Conservation (phyloP, 2,113 vertebrate genomes). For the Urocolius indicus region DNA sequence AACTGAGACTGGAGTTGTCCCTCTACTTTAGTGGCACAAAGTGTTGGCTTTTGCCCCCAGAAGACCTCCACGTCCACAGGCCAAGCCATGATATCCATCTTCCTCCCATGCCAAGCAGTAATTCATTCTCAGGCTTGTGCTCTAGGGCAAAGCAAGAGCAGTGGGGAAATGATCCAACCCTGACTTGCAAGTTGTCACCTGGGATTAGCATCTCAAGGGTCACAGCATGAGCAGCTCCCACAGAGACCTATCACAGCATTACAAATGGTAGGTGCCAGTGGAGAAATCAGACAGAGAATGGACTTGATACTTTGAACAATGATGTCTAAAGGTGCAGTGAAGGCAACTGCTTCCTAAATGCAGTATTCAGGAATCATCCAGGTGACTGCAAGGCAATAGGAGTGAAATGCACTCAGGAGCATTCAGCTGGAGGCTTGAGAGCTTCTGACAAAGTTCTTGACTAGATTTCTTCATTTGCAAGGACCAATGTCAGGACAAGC, state of each 20-base stretch:
- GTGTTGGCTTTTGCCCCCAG: neutral
- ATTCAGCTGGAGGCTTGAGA: neutral
- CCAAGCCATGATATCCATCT: neutral
- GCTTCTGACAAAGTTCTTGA: neutral
- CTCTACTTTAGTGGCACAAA: neutral
- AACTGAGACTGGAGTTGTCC: neutral
- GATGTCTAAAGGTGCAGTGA: neutral
- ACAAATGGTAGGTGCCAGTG: neutral
- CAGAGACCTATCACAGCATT: neutral
- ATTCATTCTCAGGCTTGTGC: neutral
- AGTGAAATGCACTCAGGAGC: neutral
- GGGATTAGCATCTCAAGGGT: neutral
- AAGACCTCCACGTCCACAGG: neutral
- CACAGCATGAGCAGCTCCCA: neutral
- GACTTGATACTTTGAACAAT: fast-evolving
- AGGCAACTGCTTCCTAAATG: neutral
- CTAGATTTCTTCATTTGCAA: neutral
- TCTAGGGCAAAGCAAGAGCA: neutral
- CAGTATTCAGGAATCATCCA: neutral
- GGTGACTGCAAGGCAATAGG: neutral
- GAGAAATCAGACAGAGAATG: neutral
- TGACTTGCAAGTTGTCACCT: neutral
- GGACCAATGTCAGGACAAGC: neutral
- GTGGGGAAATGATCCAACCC: neutral
- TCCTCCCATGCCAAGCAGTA: neutral